Evolutionary conservation across 2,797 vertebrate species (phyloP), one percentile per base, ranked within the genome.

Genomic region (Psittacula derbiana): DNA sequence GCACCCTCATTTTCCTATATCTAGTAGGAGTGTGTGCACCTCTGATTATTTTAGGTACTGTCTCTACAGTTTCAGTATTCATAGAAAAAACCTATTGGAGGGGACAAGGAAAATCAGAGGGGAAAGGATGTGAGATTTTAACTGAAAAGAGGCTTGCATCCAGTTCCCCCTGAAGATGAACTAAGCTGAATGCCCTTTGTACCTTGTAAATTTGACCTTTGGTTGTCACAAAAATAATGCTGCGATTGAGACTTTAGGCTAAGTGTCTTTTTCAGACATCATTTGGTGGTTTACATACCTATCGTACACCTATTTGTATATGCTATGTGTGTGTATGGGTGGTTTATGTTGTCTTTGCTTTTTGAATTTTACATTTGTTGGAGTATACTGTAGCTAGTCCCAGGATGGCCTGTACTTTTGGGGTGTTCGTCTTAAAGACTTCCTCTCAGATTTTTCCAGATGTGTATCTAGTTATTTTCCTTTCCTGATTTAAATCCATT

Each of bases 41-140:
- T 91, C 55, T 40, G n/a, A 25, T 89, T 88, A 82, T 64, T 94
- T 95, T 62, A 89, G 70, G 60, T 65, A 33, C 12, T 85, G 11
- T 40, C 50, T 88, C 44, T 52, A 24, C 17, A 50, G 5, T 70
- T 28, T 36, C 28, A 53, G 8, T 10, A 52, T 73, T 88, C 17
- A 21, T 13, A 64, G 49, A 31, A 12, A 86, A 91, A 93, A 38
- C 1, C 7, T 75, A 10, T 44, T 46, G 61, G 66, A 76, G 31
- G 7, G 7, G 11, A 46, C 82, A 62, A 81, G 12, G 19, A 76
- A 66, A 89, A 66, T 85, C 20, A 71, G 61, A 62, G 11, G 20
- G 21, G 25, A 69, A 80, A 64, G 16, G 23, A 47, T 61, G 10
- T 53, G 46, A 75, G 43, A 55, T 88, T 81, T 86, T 46, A 82